phyloP scores from a whole-genome alignment of 2,797 vertebrate genomes.

The Pangasius larnaudii region DNA sequence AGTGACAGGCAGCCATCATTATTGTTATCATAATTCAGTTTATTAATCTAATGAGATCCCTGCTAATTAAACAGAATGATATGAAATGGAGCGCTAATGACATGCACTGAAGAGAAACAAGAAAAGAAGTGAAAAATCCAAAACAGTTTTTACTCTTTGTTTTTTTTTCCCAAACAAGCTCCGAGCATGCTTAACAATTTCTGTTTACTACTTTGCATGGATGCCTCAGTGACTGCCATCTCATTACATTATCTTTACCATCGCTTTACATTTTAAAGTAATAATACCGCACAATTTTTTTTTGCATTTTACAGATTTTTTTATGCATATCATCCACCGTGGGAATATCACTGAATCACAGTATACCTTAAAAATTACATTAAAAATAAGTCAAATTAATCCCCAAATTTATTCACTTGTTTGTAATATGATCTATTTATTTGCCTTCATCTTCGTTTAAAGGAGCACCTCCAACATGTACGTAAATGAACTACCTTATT shows the following conservation, averaged over 20 bases:
- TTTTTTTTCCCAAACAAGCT: background rate
- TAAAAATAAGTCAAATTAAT: background rate
- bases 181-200: background rate
- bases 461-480: background rate
- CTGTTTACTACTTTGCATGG: background rate
- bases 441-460: background rate
- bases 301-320: background rate
- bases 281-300: background rate
- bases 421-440: background rate
- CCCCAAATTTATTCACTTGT: background rate
- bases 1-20: background rate
- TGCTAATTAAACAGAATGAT: background rate
- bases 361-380: background rate
- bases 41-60: background rate
- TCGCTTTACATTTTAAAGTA: background rate
- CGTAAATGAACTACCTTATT: conserved; percentile 1
- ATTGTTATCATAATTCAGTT: background rate
- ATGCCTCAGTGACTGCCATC: background rate
- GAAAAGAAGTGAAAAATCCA: background rate
- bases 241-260: background rate
- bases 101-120: background rate
- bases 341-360: background rate
- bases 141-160: background rate
- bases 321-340: background rate
- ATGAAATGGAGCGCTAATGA: background rate